Conservation (phyloP, 1,140 invertebrate genomes). For the Cydia strobilella region DNA sequence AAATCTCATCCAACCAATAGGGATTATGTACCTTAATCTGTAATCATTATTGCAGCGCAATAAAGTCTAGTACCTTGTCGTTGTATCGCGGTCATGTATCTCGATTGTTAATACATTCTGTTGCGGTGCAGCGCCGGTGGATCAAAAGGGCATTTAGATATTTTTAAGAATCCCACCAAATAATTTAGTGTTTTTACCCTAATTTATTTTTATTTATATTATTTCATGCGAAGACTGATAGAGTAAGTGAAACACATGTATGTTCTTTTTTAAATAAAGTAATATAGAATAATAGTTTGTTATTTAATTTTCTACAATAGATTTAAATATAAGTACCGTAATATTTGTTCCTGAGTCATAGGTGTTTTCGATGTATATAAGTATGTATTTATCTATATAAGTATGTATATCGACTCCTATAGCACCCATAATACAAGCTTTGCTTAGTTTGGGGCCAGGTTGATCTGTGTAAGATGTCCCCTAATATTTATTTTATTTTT, state of each 20-base stretch:
- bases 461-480: no score
- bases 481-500: no score
- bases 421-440: no score
- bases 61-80: neutral
- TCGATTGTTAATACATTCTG: neutral
- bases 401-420: no score
- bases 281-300: neutral
- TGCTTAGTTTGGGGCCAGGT: no score
- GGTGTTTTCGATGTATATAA: no score
- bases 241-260: slow-evolving; percentile 49
- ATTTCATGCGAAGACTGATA: slow-evolving; percentile 63
- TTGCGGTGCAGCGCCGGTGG: neutral
- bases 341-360: no score
- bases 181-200: slow-evolving; percentile 40
- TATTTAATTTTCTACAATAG: neutral
- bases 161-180: slow-evolving; percentile 41
- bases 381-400: no score
- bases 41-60: neutral
- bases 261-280: slow-evolving; percentile 29
- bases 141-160: neutral
- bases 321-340: neutral
- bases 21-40: slow-evolving; percentile 12
- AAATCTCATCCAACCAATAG: slow-evolving; percentile 54
- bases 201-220: slow-evolving; percentile 48
- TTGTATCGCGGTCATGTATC: neutral